phyloP scores from a whole-genome alignment of 2,113 vertebrate genomes.

The Pelmatolapia mariae region DNA sequence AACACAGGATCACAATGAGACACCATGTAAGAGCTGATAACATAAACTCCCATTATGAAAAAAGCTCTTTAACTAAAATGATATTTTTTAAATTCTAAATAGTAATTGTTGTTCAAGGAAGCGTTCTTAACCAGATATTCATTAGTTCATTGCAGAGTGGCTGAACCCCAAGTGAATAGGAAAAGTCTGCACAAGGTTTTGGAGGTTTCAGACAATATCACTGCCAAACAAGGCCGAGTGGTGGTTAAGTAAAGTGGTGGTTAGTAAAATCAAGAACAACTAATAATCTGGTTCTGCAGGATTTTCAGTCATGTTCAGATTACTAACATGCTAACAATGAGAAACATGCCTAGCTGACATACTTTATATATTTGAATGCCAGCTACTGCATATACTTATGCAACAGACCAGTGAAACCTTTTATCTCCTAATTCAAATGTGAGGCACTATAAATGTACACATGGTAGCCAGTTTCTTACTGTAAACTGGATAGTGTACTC shows the following conservation, averaged over 20 bases:
- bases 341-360: background rate
- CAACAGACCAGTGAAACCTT: background rate
- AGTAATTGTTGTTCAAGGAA: background rate
- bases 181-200: background rate
- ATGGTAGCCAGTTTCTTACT: background rate
- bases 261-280: background rate
- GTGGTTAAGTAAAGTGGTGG: background rate
- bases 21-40: background rate
- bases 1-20: background rate
- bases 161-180: background rate
- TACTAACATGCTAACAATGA: background rate
- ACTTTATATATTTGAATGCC: background rate
- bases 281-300: background rate
- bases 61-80: background rate
- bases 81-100: background rate
- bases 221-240: background rate
- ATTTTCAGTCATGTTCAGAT: background rate
- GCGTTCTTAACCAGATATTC: fast-evolving
- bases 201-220: background rate
- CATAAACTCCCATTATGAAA: background rate
- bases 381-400: background rate
- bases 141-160: background rate
- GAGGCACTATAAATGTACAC: background rate
- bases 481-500: background rate
- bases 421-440: background rate